Conservation (phyloP, 2,888 invertebrate species). For the Ophion ellenae region DNA sequence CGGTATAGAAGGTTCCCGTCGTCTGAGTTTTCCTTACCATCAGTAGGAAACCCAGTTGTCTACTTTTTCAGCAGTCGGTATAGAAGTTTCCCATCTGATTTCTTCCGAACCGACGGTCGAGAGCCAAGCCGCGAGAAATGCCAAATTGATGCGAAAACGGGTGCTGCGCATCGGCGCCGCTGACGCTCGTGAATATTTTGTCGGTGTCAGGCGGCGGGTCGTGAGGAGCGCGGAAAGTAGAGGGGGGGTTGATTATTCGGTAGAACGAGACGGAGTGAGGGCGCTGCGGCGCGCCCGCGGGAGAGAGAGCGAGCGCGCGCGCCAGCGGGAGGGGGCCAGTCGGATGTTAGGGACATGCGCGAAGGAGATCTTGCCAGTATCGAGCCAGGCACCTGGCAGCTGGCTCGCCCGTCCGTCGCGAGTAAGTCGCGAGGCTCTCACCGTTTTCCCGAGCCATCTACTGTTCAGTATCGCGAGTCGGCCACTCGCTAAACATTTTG, state of each 20-base stretch:
- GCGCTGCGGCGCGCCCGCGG: too few species aligned
- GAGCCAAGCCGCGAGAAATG: too few species aligned
- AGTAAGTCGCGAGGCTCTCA: constrained; percentile 65
- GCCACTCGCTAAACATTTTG: constrained; percentile 25
- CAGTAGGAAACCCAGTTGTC: too few species aligned
- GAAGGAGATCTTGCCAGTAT: constrained; percentile 78
- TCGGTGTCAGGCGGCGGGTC: constrained; percentile 8
- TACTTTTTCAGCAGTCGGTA: too few species aligned
- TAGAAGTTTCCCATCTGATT: too few species aligned
- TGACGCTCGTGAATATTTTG: not conserved
- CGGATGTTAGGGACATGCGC: constrained; percentile 78
- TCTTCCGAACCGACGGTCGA: too few species aligned
- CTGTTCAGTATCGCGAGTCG: constrained; percentile 44
- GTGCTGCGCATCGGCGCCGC: not conserved
- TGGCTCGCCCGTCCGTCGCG: constrained; percentile 75
- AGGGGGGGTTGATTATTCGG: constrained; percentile 4
- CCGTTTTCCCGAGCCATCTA: constrained; percentile 49
- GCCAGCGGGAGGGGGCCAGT: not conserved
- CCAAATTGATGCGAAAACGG: too few species aligned
- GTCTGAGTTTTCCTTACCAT: not conserved
- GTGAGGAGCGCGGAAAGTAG: not conserved
- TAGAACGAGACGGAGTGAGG: not conserved
- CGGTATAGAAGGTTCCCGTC: not conserved
- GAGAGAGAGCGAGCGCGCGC: not conserved
- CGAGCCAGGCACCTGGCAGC: constrained; percentile 80